These are phyloP conservation scores for Salvator merianae DNA, from an alignment of 2,113 vertebrate species.

Conservation along the genomic window DNA sequence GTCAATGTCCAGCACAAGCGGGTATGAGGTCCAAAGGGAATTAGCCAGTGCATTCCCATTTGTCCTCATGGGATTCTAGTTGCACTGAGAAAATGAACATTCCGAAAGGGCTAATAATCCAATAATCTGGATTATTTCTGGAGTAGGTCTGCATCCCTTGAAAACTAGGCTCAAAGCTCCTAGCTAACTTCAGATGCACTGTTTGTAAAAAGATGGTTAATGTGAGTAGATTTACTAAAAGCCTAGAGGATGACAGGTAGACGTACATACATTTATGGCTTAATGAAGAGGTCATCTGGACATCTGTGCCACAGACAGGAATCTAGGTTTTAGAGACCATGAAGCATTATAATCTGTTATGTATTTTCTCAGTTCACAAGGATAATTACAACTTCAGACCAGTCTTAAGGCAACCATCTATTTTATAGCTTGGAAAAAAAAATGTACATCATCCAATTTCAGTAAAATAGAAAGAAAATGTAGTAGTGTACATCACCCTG, in stretches of 20 bases:
- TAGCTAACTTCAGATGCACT: neutral
- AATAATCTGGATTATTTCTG: neutral
- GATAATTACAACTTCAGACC: neutral
- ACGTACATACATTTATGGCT: neutral
- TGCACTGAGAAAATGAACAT: neutral
- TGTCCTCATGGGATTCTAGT: neutral
- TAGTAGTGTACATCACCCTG: neutral
- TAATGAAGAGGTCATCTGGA: neutral
- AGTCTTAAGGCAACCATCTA: neutral
- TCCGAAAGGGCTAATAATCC: neutral
- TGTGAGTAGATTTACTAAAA: neutral
- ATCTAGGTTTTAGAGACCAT: neutral
- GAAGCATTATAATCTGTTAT: neutral
- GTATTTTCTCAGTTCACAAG: neutral
- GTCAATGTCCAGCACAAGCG: neutral
- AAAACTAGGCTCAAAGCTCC: neutral
- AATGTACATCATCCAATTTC: neutral
- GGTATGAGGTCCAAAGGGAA: neutral
- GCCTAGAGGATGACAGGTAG: neutral
- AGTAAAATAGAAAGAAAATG: slow-evolving; percentile 1
- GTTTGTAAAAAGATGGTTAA: neutral
- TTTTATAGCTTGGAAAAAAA: neutral
- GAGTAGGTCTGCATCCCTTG: neutral
- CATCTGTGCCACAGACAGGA: neutral
- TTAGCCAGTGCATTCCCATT: neutral